Conservation (phyloP, 2,888 invertebrate genomes). For the Cryptophagus acutangulus region DNA sequence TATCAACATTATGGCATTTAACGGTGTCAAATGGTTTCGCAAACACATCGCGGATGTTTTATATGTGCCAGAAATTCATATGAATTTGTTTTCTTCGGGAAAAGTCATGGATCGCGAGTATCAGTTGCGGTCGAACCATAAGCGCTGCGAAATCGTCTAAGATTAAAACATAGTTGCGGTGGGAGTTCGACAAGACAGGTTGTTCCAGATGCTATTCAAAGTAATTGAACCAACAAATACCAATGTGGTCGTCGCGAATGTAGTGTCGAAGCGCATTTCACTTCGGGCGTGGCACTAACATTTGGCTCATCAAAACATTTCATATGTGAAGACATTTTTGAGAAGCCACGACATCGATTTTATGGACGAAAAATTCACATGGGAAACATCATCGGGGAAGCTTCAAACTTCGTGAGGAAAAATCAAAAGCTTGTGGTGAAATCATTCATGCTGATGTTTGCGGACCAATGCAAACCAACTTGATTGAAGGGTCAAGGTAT, state of each 20-base stretch:
- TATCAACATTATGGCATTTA: constrained; percentile 5
- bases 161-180: no score
- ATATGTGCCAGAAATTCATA: not conserved
- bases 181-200: no score
- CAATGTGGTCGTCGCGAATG: no score
- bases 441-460: constrained; percentile 1
- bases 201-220: no score
- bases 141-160: no score
- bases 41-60: constrained; percentile 8
- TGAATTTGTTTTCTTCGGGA: constrained; percentile 5
- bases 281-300: constrained; percentile 9
- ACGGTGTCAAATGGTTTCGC: constrained; percentile 8
- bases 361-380: not conserved
- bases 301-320: constrained; percentile 10
- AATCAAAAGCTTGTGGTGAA: not conserved
- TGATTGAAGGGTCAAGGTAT: constrained; percentile 18
- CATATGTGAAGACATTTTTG: constrained; percentile 4
- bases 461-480: constrained; percentile 16
- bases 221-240: no score
- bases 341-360: not conserved
- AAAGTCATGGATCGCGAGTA: constrained; percentile 3
- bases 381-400: constrained; percentile 1
- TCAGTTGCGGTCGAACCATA: no score
- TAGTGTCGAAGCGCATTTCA: no score
- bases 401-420: not conserved